Base-by-base conservation (phyloP, 2,888 invertebrate genomes). In the Criorhina ranunculi region DNA sequence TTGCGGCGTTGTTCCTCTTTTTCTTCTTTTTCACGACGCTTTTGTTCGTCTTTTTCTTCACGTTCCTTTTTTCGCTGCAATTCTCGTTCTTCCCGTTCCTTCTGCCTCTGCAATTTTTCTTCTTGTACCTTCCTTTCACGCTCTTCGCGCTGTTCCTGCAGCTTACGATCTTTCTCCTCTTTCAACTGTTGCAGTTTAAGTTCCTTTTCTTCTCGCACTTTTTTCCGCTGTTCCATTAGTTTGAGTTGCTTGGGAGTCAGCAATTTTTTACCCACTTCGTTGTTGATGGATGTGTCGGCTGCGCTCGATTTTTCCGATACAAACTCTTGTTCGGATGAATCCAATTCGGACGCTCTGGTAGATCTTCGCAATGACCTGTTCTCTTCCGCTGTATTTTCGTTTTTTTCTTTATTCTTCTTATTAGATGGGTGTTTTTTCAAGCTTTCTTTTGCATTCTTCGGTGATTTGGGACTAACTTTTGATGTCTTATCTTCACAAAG, bases 161-260 rank as follows among this genome's bases (percentile, higher is more conserved):
- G 91, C 62, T 93, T 93, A 49, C 93, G 93, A 88, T 93, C 93
- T 75, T 93, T 93, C 82, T 92, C 92, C 79, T 91, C 92, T 81
- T 89, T 91, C 86, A 92, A 92, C 78, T 91, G 91, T 42, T 93
- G 93, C 17, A 91, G 88, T 67, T 93, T 93, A 51, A 90, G 89
- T 44, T 91, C 90, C 67, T 90, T 90, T 70, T 90, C 90, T 57
- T 91, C 91, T n/a, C 91, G 90, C 2, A 88, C 89, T 57, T 88
- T 88, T 7, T 88, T 89, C 0, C 91, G 87, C 42, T 88, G 89
- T 24, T 90, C 91, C 70, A 87, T 69, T 0, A 89, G 81, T 33
- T 88, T 88, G 29, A 87, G 80, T 79, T 91, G 91, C 57, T 91
- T 91, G 0, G 90, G 89, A 0, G 91, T 91, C 2, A 90, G 80